These are phyloP conservation scores for Dynastes grantii DNA, from an alignment of 2,888 invertebrate species.

Conservation along the genomic window DNA sequence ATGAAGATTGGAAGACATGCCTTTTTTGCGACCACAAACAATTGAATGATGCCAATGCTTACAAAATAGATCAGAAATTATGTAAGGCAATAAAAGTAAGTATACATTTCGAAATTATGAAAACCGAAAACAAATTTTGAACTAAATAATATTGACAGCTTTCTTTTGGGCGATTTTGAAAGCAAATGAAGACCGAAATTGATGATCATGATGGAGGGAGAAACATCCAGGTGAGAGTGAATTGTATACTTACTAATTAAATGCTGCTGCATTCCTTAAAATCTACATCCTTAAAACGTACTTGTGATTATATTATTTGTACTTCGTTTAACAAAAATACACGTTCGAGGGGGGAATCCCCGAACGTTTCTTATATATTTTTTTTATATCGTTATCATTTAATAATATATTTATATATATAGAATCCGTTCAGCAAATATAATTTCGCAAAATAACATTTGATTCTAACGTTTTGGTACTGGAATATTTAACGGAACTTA, in stretches of 20 bases:
- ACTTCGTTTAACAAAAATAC: conserved; percentile 70
- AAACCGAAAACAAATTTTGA: too few relatives aligned
- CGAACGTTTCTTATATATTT: conserved; percentile 56
- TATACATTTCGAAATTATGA: conserved; percentile 34
- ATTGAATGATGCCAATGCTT: conserved; percentile 51
- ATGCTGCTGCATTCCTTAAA: conserved; percentile 47
- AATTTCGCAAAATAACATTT: conserved; percentile 62
- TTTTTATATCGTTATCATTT: conserved; percentile 53
- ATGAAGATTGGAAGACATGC: conserved; percentile 42
- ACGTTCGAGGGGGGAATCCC: conserved; percentile 62
- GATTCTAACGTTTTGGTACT: conserved; percentile 53
- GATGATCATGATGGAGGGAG: neutral
- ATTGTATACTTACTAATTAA: conserved; percentile 49
- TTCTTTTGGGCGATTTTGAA: too few relatives aligned
- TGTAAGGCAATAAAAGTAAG: conserved; percentile 19
- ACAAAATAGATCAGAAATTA: conserved; percentile 23
- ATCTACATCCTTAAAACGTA: conserved; percentile 55
- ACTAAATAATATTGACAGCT: too few relatives aligned
- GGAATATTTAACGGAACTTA: neutral
- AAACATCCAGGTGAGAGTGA: conserved; percentile 16
- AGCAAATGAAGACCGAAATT: too few relatives aligned
- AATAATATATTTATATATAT: conserved; percentile 60
- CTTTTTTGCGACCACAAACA: conserved; percentile 21
- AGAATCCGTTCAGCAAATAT: conserved; percentile 50
- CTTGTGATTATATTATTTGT: conserved; percentile 65